phyloP scores from a whole-genome alignment of 2,888 invertebrate genomes.

The Stenchaetothrips biformis region DNA sequence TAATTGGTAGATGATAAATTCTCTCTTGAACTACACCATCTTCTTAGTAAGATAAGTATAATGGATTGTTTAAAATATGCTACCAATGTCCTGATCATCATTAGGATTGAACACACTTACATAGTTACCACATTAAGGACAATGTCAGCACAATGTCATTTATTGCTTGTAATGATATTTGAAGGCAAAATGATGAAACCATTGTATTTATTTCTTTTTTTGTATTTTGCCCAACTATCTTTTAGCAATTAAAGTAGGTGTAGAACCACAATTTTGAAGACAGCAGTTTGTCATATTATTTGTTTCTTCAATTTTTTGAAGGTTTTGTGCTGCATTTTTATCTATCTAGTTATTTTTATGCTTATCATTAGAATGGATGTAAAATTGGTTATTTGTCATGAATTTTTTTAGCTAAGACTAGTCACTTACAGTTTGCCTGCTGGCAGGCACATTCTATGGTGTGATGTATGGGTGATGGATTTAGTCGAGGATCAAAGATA shows the following conservation, averaged over 20 bases:
- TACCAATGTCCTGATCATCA: conserved; percentile 5
- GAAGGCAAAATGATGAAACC: background rate
- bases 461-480: background rate
- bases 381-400: background rate
- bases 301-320: background rate
- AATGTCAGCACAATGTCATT: background rate
- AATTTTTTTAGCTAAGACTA: background rate
- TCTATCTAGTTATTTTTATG: background rate
- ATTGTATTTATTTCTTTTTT: background rate
- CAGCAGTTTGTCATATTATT: too few species aligned
- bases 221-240: background rate
- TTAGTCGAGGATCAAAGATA: too few species aligned
- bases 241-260: background rate
- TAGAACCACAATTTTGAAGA: background rate
- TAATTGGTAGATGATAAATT: background rate
- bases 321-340: background rate
- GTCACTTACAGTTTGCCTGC: background rate
- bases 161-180: background rate
- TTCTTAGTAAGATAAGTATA: conserved; percentile 23
- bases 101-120: background rate
- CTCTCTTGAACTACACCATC: background rate
- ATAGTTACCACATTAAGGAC: background rate
- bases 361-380: background rate
- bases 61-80: background rate
- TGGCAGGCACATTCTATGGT: background rate